Conservation (phyloP, 2,113 vertebrate species). For the Phaethornis superciliosus region DNA sequence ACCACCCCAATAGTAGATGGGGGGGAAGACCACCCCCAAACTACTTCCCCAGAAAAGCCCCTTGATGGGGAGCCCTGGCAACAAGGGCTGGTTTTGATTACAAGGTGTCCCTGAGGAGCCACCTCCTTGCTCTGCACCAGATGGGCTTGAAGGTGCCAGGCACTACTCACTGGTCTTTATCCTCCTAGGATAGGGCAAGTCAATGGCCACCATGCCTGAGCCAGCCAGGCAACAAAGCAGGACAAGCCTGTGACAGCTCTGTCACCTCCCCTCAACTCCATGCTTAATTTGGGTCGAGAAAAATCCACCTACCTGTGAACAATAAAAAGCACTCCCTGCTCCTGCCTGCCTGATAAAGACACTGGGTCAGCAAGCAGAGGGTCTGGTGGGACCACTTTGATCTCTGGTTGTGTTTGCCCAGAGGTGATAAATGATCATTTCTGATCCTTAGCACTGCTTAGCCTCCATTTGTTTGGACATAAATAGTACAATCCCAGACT, state of each 20-base stretch:
- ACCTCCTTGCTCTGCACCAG: neutral
- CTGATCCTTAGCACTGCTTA: neutral
- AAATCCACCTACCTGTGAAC: neutral
- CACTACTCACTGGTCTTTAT: neutral
- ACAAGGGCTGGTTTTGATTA: neutral
- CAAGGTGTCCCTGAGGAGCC: neutral
- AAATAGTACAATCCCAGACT: constrained; percentile 7
- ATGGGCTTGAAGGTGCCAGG: neutral
- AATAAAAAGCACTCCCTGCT: neutral
- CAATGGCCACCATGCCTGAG: rapidly evolving
- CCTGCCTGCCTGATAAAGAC: neutral
- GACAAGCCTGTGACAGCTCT: rapidly evolving
- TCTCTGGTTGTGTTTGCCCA: neutral
- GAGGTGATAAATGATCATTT: neutral
- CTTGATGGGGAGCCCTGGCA: neutral
- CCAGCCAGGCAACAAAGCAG: neutral
- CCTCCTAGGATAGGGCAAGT: neutral
- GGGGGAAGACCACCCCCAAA: neutral
- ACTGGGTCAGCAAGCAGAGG: neutral
- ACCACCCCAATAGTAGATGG: neutral
- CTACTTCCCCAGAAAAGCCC: neutral
- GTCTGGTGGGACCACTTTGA: neutral
- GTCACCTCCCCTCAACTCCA: neutral
- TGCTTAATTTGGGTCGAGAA: neutral
- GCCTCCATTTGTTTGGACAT: constrained; percentile 11